phyloP scores from a whole-genome alignment of 2,888 invertebrate species.

The Epinotia demarniana region DNA sequence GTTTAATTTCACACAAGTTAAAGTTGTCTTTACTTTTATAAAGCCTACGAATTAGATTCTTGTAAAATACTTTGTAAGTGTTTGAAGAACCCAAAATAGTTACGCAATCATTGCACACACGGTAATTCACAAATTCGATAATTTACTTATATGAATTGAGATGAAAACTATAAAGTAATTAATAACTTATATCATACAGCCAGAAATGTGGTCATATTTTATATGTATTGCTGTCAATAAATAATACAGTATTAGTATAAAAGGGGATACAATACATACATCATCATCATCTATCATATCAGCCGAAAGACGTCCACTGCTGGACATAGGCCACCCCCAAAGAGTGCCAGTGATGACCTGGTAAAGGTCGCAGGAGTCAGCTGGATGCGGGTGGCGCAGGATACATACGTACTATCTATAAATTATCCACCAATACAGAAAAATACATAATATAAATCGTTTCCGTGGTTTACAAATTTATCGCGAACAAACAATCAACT shows the following conservation, averaged over 20 bases:
- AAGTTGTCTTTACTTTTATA: neutral
- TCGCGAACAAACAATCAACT: too few species aligned
- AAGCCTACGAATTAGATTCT: neutral
- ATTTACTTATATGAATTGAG: conserved; percentile 30
- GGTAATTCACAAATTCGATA: conserved; percentile 16
- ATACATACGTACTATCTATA: neutral
- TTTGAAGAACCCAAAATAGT: neutral
- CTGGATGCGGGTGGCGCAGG: too few species aligned
- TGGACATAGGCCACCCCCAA: too few species aligned
- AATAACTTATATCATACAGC: conserved; percentile 22
- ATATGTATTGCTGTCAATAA: conserved; percentile 18
- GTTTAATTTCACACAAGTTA: too few species aligned
- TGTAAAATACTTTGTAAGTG: neutral
- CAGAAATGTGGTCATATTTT: conserved; percentile 8
- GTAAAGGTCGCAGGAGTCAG: too few species aligned
- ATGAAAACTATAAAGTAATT: conserved; percentile 34
- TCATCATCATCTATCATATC: too few species aligned
- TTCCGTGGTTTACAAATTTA: neutral
- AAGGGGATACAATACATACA: too few species aligned
- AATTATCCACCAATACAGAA: neutral
- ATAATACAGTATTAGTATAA: too few species aligned
- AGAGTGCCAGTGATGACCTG: too few species aligned
- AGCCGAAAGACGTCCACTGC: too few species aligned
- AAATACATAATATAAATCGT: neutral
- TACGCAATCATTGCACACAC: conserved; percentile 11